A percentile compares a stretch with the other conserved stretches of the same genome.
These are phyloP conservation scores for Drosophila murphyi DNA, from an alignment of 1,140 invertebrate genomes.

Conservation along the genomic window DNA sequence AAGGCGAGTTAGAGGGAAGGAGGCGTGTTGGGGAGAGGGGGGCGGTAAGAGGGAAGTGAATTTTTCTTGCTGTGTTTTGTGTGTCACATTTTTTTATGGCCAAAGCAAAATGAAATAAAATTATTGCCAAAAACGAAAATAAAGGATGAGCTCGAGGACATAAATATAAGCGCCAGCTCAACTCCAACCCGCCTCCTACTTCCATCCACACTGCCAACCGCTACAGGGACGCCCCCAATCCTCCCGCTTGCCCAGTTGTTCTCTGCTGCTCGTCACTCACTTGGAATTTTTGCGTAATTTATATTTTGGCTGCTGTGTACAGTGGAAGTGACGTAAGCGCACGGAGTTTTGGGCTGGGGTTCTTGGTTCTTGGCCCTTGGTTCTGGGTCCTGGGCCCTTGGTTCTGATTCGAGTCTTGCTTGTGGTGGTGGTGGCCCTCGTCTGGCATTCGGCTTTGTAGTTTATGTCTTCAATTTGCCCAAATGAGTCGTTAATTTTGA, in stretches of 20 bases:
- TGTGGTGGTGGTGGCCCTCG: neutral
- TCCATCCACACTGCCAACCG: neutral
- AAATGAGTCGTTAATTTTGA: constrained; percentile 83
- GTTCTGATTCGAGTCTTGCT: no score
- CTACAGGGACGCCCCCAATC: neutral
- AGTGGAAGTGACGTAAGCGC: constrained; percentile 34
- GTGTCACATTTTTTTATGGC: constrained; percentile 61
- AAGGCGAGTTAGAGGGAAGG: no score
- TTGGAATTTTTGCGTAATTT: constrained; percentile 62
- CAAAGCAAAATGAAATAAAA: constrained; percentile 60
- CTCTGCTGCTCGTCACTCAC: constrained; percentile 40
- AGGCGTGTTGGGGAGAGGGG: neutral
- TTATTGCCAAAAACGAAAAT: constrained; percentile 54
- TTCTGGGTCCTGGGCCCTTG: neutral
- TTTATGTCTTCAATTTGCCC: constrained; percentile 81
- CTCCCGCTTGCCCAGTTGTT: neutral
- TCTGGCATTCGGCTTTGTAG: constrained; percentile 52
- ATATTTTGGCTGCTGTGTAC: constrained; percentile 41
- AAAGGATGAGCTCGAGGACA: constrained; percentile 37
- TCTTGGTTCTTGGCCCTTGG: neutral
- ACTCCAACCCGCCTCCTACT: neutral
- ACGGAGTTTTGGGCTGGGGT: neutral
- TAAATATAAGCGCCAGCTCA: constrained; percentile 27
- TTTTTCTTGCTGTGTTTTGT: constrained; percentile 25
- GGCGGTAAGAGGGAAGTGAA: neutral